Evolutionary conservation across 2,888 invertebrate species (phyloP).

Genomic region (Thalpophila matura): DNA sequence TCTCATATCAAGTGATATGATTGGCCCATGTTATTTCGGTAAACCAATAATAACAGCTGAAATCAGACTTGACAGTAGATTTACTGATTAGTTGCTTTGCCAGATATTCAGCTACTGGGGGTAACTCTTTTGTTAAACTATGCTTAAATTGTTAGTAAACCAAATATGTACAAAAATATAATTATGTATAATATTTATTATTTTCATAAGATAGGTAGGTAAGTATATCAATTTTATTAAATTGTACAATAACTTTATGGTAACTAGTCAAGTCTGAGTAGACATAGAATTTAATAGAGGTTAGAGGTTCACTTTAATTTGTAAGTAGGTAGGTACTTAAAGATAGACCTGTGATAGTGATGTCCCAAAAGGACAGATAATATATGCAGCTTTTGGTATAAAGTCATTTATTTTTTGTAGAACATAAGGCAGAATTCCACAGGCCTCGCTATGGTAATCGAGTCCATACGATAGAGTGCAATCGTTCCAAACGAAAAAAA

Average conservation of each 20-base stretch:
- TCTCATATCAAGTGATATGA: too few species aligned
- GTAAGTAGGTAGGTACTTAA: neutral
- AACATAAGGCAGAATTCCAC: slow-evolving; percentile 3
- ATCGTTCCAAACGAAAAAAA: slow-evolving; percentile 40
- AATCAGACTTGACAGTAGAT: too few species aligned
- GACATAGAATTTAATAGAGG: neutral
- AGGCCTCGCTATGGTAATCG: slow-evolving; percentile 45
- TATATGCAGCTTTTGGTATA: neutral
- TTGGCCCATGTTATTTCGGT: too few species aligned
- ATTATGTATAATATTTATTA: neutral
- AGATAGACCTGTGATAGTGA: neutral
- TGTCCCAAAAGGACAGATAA: neutral
- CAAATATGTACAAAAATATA: neutral
- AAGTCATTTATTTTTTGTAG: slow-evolving; percentile 24
- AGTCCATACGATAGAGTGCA: slow-evolving; percentile 34
- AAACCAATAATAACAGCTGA: too few species aligned
- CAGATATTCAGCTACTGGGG: too few species aligned
- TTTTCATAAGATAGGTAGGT: neutral
- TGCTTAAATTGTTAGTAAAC: neutral
- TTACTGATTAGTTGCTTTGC: too few species aligned
- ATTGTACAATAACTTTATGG: neutral
- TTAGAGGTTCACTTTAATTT: neutral
- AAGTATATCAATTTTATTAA: too few species aligned
- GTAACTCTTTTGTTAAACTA: neutral
- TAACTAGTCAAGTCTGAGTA: slow-evolving; percentile 23